Base-by-base conservation (phyloP, 2,113 vertebrate species). In the Oreochromis aureus region DNA sequence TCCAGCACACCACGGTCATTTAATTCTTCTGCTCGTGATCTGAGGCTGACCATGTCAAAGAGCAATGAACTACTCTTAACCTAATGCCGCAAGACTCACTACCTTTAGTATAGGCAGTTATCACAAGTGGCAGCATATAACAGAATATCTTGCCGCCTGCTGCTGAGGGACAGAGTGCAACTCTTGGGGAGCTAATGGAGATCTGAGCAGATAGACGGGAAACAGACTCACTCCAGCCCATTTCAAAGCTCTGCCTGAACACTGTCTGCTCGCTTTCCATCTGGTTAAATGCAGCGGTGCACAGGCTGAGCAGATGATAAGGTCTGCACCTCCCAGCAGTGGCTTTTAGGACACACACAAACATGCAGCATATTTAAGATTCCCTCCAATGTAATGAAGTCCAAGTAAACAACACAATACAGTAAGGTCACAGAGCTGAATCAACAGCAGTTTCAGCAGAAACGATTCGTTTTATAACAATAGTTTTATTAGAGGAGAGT, bases 91-190 rank as follows among this genome's bases (percentile, higher is more conserved):
- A 48, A 30, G 5, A 30, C 88, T 86, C n/a, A 15, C 19, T 34
- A 36, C 58, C 16, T 41, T 56, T 79, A 63, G 59, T 46, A 48
- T 22, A 88, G 61, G 71, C 69, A 91, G 93, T 92, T 91, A 92
- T 88, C 63, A 89, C 80, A 84, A 88, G 89, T 92, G 79, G 61
- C 86, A 69, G 84, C 66, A 89, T 81, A 71, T 89, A 89, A 92
- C 84, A 87, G 80, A 81, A 86, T 83, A 80, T 84, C 80, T 81
- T 81, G 30, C 81, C 5, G 22, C 85, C 84, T 76, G 87, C 82
- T 85, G 85, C 73, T 81, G 56, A 86, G 66, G 63, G 61, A 54
- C 24, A 19, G 27, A 90, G 81, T 69, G 87, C 80, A 86, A 66
- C 79, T 83, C 81, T 81, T 46, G 55, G 51, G 16, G 73, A 87